Conservation (phyloP, 2,888 invertebrate genomes). For the Xanthia icteritia region DNA sequence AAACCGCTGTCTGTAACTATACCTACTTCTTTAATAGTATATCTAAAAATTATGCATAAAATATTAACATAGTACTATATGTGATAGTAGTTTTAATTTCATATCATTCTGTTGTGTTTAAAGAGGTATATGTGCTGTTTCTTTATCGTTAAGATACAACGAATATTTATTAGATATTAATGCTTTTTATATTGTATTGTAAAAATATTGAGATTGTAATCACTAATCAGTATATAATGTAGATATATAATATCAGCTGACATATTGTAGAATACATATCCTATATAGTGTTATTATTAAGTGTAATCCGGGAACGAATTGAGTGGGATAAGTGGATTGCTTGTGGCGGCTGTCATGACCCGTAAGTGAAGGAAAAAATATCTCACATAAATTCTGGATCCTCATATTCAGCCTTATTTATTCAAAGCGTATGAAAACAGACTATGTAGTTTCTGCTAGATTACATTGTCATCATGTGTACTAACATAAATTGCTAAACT, state of each 20-base stretch:
- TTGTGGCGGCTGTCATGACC: constrained; percentile 17
- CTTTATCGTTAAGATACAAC: constrained; percentile 66
- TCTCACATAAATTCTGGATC: background rate
- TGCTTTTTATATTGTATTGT: constrained; percentile 64
- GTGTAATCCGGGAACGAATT: constrained; percentile 23
- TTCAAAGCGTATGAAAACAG: background rate
- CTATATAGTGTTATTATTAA: constrained; percentile 28
- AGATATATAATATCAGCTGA: constrained; percentile 52
- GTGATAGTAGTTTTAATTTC: constrained; percentile 68
- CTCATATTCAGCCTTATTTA: constrained; percentile 5
- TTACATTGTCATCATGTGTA: background rate
- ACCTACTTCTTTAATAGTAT: constrained; percentile 30
- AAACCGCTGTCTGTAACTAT: constrained; percentile 51
- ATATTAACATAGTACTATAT: constrained; percentile 55
- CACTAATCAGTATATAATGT: constrained; percentile 37
- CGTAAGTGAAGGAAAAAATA: background rate
- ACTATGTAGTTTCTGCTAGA: background rate
- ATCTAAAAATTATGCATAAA: constrained; percentile 44
- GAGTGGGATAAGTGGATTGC: constrained; percentile 42
- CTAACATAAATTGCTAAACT: constrained; percentile 14
- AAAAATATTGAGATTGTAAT: constrained; percentile 55
- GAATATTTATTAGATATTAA: constrained; percentile 69
- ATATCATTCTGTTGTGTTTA: constrained; percentile 51
- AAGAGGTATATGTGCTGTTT: constrained; percentile 46
- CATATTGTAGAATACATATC: constrained; percentile 60